phyloP scores from a whole-genome alignment of 2,113 vertebrate genomes.

The Megaceryle maxima region DNA sequence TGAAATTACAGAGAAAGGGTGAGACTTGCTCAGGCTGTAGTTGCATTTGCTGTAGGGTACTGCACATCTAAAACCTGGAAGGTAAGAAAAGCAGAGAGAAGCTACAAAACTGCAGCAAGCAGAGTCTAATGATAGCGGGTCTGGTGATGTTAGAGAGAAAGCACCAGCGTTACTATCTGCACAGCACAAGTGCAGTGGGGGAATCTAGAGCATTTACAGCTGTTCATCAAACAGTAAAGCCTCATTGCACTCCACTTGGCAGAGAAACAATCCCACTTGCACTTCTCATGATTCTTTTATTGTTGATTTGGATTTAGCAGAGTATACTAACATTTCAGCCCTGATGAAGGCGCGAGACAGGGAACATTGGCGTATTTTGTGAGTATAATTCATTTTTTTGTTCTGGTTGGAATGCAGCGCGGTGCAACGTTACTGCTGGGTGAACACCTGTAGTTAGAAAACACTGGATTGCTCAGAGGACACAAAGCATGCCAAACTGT shows the following conservation, averaged over 20 bases:
- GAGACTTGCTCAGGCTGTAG: not conserved
- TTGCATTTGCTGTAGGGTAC: not conserved
- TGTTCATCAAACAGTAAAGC: constrained; percentile 44
- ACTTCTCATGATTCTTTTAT: constrained; percentile 46
- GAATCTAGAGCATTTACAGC: constrained; percentile 40
- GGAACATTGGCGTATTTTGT: constrained; percentile 39
- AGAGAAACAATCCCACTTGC: constrained; percentile 49
- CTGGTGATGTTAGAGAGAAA: not conserved
- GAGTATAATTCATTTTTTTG: constrained; percentile 49
- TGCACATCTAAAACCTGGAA: not conserved
- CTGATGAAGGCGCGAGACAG: not conserved
- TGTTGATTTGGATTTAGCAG: constrained; percentile 45
- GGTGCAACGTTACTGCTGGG: constrained; percentile 4
- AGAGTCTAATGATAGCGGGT: not conserved
- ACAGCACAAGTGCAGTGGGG: not conserved
- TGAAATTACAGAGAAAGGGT: not conserved
- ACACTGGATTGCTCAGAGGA: not conserved
- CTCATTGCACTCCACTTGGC: constrained; percentile 16
- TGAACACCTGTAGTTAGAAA: constrained; percentile 57
- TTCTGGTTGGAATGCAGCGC: constrained; percentile 9
- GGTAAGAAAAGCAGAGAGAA: not conserved
- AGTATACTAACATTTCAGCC: constrained; percentile 25
- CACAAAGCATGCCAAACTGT: not conserved
- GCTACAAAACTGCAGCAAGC: not conserved
- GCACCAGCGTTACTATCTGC: not conserved